Percentiles rank a stretch among this genome's conserved stretches.
These are phyloP conservation scores for Leistus spinibarbis DNA, from an alignment of 2,888 invertebrate genomes.

Conservation along the genomic window DNA sequence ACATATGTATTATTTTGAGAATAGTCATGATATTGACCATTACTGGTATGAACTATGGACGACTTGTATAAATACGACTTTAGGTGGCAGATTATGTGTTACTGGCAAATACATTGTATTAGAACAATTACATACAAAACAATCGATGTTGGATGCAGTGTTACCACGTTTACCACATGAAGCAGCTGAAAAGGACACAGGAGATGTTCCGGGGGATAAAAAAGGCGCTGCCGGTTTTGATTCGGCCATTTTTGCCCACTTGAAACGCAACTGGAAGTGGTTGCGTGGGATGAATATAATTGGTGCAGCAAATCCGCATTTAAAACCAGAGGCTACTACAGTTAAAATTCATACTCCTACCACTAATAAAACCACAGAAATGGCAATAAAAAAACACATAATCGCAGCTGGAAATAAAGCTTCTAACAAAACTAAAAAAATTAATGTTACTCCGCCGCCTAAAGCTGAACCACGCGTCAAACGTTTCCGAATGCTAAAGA, in stretches of 20 bases:
- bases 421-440: conserved; percentile 38
- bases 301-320: conserved; percentile 22
- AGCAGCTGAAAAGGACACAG: conserved; percentile 60
- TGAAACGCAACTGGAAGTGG: conserved; percentile 71
- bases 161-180: conserved; percentile 57
- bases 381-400: conserved; percentile 48
- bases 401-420: conserved; percentile 46
- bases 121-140: conserved; percentile 59
- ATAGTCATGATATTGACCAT: conserved; percentile 61
- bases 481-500: conserved; percentile 24
- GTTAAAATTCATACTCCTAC: conserved; percentile 5
- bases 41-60: conserved; percentile 75
- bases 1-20: conserved; percentile 63
- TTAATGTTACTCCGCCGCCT: conserved; percentile 37
- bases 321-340: not conserved
- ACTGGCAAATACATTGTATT: conserved; percentile 55
- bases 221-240: conserved; percentile 76
- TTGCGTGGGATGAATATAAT: conserved; percentile 51
- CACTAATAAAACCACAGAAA: conserved; percentile 39
- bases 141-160: conserved; percentile 57
- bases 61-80: conserved; percentile 69
- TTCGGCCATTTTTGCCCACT: conserved; percentile 69
- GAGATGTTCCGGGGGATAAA: conserved; percentile 73
- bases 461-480: conserved; percentile 28
- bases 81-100: conserved; percentile 57